Evolutionary conservation across 2,797 vertebrate genomes (phyloP), one percentile per base, ranked within the genome.

Genomic region (Prunella strophiata): DNA sequence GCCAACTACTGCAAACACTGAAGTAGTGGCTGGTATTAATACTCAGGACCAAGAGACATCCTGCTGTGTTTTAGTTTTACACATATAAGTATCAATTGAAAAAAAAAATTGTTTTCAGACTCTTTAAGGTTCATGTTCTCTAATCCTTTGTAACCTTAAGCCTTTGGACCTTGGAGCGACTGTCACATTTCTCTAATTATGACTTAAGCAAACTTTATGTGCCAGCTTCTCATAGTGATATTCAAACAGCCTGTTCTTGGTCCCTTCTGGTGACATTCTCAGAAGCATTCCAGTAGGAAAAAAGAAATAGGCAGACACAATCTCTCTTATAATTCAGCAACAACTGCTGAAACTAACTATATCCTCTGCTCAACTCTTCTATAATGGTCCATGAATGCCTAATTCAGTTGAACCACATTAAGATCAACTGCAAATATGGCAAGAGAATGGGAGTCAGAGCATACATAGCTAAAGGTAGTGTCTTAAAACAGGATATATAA

Each of bases 401-500:
- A 36, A 86, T 86, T 63, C 70, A 40, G 25, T 9, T 63, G 57
- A 86, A 77, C 62, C 68, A 50, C 32, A 70, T 45, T 40, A 71
- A 62, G 11, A 70, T 22, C n/a, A 45, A 21, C 18, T 19, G 27
- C 63, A 89, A 77, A 80, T 42, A 58, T 2, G 5, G 7, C 51
- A 57, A 65, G 4, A 75, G 10, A 51, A 81, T 23, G 32, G 17
- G 25, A 63, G 12, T 79, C 42, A 85, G 66, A 12, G 36, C 34
- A 77, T 36, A 77, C 8, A 40, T 25, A 71, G 8, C 16, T 42
- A 87, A 85, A 47, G 40, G 58, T 50, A 73, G 34, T 21, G 29
- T 88, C 63, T 65, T 91, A 65, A 93, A 93, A 87, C 29, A 91
- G 45, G 32, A 71, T 91, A 85, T 42, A 51, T 59, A 85, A 12